These are phyloP conservation scores for Philypnodon macrostomus DNA, from an alignment of 2,797 vertebrate genomes.

Conservation along the genomic window DNA sequence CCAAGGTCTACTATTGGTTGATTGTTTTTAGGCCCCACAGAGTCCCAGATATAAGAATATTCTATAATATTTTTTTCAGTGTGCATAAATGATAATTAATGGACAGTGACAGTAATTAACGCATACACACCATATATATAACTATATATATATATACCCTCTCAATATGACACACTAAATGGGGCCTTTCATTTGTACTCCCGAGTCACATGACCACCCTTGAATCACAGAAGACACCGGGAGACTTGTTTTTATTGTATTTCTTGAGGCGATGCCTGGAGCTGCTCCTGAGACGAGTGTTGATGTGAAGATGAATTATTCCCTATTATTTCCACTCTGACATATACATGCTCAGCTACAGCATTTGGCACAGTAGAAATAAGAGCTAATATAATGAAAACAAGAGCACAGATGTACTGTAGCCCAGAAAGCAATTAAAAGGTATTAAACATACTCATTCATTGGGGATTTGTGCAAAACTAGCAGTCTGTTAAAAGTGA, in stretches of 20 bases:
- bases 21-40: too few species aligned
- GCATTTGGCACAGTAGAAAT: slow-evolving; percentile 19
- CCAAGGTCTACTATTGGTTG: too few species aligned
- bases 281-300: slow-evolving; percentile 20
- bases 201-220: slow-evolving; percentile 15
- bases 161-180: too few species aligned
- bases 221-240: slow-evolving; percentile 25
- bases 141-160: too few species aligned
- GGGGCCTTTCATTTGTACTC: slow-evolving; percentile 20
- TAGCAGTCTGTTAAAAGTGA: neutral
- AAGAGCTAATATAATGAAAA: slow-evolving; percentile 28
- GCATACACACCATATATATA: too few species aligned
- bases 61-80: too few species aligned
- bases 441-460: slow-evolving; percentile 20
- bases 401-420: slow-evolving; percentile 15
- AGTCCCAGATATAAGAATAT: too few species aligned
- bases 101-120: too few species aligned
- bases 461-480: slow-evolving; percentile 4
- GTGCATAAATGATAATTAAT: too few species aligned
- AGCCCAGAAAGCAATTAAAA: slow-evolving; percentile 33
- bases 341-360: slow-evolving; percentile 8
- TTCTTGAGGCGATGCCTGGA: slow-evolving; percentile 29
- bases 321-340: slow-evolving; percentile 28
- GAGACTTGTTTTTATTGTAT: slow-evolving; percentile 19
- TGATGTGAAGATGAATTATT: slow-evolving; percentile 37